phyloP scores from a whole-genome alignment of 1,140 invertebrate species.

The Vanessa atalanta region DNA sequence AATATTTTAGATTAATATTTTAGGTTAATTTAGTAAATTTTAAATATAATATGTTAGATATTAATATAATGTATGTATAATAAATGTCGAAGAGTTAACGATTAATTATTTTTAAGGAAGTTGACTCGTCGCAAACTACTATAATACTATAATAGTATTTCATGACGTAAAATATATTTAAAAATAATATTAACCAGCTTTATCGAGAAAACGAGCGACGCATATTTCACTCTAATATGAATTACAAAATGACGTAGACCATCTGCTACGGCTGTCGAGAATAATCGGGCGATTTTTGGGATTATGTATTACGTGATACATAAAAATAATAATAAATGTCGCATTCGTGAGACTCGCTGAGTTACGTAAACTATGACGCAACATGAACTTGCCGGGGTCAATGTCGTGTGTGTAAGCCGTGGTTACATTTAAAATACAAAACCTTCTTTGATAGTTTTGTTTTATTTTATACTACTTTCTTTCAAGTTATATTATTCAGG shows the following conservation, averaged over 20 bases:
- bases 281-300: conserved; percentile 29
- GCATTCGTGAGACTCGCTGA: conserved; percentile 34
- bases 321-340: conserved; percentile 53
- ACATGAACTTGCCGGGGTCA: conserved; percentile 61
- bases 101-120: too few relatives aligned
- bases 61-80: too few relatives aligned
- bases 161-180: too few relatives aligned
- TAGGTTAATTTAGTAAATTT: too few relatives aligned
- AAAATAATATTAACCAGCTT: neutral
- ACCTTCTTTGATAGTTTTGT: neutral
- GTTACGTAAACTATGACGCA: conserved; percentile 53
- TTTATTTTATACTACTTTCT: neutral
- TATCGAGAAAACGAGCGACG: neutral
- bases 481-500: neutral
- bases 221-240: neutral
- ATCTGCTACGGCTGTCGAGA: conserved; percentile 20
- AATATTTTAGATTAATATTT: too few relatives aligned
- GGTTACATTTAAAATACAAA: neutral
- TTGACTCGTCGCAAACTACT: too few relatives aligned
- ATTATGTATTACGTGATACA: conserved; percentile 44
- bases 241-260: conserved; percentile 2
- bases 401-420: conserved; percentile 43
- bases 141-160: too few relatives aligned
- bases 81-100: too few relatives aligned
- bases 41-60: too few relatives aligned